Evolutionary conservation across 1,140 invertebrate genomes (phyloP), one percentile per base, ranked within the genome.

Genomic region (Scaptomyza hsui): DNA sequence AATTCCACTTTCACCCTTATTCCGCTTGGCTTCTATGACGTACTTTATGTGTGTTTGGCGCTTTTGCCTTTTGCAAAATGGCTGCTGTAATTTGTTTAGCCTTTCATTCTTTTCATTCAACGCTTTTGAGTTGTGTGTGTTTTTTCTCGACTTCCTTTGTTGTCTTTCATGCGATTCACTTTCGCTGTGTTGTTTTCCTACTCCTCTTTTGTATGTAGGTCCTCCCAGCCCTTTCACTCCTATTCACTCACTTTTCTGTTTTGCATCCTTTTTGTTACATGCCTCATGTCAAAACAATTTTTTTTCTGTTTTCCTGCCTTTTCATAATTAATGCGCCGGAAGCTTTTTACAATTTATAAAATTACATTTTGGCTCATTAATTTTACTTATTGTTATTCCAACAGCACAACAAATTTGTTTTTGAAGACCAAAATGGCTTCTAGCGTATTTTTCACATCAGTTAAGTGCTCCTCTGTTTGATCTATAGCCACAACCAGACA

Each of bases 271-370:
- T 49, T 67, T 56, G 19, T 73, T 51, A 57, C 12, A 24, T 26
- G 12, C 15, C 26, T 37, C 48, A 39, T 32, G 63, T 72, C 60
- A 59, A 57, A 61, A 72, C 44, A 26, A 24, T 26, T 41, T 63
- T 77, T 72, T 71, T 29, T 32, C 21, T 60, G 44, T 79, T 72
- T 67, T 35, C 3, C 44, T 64, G 51, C 53, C 37, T 62, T 75
- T 72, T 49, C 47, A 78, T 80, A 74, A 80, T 78, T 74, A 77
- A 86, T 75, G 65, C 68, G 63, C 82, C 78, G 83, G 82, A 82
- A 86, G 82, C 78, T 72, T 78, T 86, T 88, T 59, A 86, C 82
- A 86, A 86, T 86, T 78, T 88, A 86, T 86, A 88, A 88, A 86
- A 86, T 86, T 86, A 75, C 78, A 78, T 75, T 78, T 82, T 76